Evolutionary conservation across 2,797 vertebrate genomes (phyloP).

Genomic region (Decapterus maruadsi): DNA sequence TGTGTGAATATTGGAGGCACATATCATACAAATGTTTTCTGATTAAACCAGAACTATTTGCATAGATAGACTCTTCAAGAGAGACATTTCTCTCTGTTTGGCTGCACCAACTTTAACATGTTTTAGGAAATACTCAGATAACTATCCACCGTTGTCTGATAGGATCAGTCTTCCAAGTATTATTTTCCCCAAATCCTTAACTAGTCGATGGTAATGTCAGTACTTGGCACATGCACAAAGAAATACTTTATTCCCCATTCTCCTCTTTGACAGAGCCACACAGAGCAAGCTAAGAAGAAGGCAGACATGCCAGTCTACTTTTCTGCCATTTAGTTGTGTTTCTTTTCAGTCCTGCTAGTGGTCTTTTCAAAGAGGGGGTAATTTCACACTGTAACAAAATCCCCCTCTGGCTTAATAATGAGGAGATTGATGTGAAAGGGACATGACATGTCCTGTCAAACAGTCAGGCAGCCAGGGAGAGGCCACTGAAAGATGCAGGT

Average conservation of each 20-base stretch:
- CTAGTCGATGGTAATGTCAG: slow-evolving; percentile 37
- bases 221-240: slow-evolving; percentile 33
- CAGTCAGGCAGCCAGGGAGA: slow-evolving; percentile 42
- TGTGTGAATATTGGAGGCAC: not conserved
- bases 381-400: slow-evolving; percentile 56
- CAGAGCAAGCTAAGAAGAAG: slow-evolving; percentile 12
- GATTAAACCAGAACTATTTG: not conserved
- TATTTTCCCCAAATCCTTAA: slow-evolving; percentile 41
- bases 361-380: slow-evolving; percentile 38
- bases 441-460: slow-evolving; percentile 70
- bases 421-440: slow-evolving; percentile 60
- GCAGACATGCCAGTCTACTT: slow-evolving; percentile 5
- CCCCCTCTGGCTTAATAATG: slow-evolving; percentile 49
- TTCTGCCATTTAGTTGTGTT: slow-evolving; percentile 27
- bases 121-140: slow-evolving; percentile 4
- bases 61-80: not conserved
- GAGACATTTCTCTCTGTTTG: not conserved
- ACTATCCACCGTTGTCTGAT: slow-evolving; percentile 3
- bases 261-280: slow-evolving; percentile 30
- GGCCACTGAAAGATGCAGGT: slow-evolving; percentile 60
- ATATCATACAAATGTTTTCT: not conserved
- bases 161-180: slow-evolving; percentile 24
- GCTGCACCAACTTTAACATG: not conserved
- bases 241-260: slow-evolving; percentile 20
- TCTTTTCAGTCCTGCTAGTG: slow-evolving; percentile 26